phyloP scores from a whole-genome alignment of 2,797 vertebrate species.

The Pogoniulus pusillus region DNA sequence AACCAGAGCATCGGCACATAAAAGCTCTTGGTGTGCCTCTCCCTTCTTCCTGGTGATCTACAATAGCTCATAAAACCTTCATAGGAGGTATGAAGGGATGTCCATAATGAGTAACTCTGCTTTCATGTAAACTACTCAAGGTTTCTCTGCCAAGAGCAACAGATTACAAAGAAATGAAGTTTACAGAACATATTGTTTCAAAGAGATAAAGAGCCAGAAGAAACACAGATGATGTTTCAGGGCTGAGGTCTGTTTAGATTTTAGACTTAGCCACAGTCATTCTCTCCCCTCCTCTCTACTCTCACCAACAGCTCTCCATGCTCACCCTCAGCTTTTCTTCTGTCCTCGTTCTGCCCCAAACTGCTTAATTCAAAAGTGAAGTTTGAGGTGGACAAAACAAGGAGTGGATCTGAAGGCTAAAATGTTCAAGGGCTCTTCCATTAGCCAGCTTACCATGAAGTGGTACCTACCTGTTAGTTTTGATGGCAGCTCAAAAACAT shows the following conservation, averaged over 20 bases:
- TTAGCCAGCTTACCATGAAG: neutral
- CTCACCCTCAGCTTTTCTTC: neutral
- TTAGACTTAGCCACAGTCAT: neutral
- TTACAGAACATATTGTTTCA: neutral
- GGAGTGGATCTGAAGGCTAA: neutral
- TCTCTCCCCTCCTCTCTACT: neutral
- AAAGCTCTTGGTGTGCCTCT: neutral
- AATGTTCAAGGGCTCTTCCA: neutral
- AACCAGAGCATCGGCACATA: neutral
- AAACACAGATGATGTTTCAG: neutral
- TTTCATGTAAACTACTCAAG: neutral
- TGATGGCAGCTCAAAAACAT: neutral
- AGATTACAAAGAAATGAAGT: neutral
- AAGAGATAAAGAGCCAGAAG: conserved; percentile 3
- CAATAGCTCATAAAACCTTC: neutral
- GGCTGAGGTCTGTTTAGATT: neutral
- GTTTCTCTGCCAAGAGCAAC: conserved; percentile 9
- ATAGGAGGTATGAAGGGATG: neutral
- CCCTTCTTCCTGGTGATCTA: neutral
- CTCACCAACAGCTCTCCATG: neutral
- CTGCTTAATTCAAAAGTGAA: neutral
- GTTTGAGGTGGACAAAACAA: neutral
- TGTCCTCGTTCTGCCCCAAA: neutral
- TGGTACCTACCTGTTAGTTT: neutral
- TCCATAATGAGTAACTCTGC: neutral